Conservation (phyloP, 2,888 invertebrate genomes). For the Erannis defoliaria region DNA sequence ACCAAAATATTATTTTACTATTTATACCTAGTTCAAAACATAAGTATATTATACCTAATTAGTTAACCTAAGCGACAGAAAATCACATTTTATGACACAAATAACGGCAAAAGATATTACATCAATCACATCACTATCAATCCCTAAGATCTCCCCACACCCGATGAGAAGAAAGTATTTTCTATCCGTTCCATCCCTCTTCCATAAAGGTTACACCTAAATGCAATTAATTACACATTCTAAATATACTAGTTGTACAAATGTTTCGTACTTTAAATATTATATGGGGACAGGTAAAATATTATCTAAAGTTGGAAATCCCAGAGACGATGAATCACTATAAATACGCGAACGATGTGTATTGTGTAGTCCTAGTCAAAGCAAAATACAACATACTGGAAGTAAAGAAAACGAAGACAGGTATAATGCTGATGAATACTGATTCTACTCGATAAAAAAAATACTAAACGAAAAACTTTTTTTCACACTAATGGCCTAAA, state of each 20-base stretch:
- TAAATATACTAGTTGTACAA: background rate
- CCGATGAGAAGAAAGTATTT: background rate
- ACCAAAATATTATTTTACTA: background rate
- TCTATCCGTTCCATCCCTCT: background rate
- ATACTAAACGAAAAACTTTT: no score
- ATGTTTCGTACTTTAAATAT: conserved; percentile 2
- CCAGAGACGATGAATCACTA: no score
- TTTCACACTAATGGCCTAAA: no score
- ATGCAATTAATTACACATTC: conserved; percentile 18
- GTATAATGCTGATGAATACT: no score
- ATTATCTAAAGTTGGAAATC: no score
- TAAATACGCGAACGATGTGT: no score
- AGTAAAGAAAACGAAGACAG: no score
- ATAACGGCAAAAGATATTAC: background rate
- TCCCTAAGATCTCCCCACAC: background rate
- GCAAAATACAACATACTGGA: no score
- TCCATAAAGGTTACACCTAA: conserved; percentile 25
- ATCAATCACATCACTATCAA: background rate
- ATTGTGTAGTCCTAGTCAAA: no score
- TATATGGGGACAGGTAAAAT: background rate
- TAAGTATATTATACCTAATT: background rate
- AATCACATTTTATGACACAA: background rate
- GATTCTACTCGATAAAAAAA: no score
- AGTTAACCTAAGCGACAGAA: conserved; percentile 1
- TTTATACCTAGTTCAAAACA: background rate